Conservation (phyloP, 2,888 invertebrate genomes). For the Phortica magna region DNA sequence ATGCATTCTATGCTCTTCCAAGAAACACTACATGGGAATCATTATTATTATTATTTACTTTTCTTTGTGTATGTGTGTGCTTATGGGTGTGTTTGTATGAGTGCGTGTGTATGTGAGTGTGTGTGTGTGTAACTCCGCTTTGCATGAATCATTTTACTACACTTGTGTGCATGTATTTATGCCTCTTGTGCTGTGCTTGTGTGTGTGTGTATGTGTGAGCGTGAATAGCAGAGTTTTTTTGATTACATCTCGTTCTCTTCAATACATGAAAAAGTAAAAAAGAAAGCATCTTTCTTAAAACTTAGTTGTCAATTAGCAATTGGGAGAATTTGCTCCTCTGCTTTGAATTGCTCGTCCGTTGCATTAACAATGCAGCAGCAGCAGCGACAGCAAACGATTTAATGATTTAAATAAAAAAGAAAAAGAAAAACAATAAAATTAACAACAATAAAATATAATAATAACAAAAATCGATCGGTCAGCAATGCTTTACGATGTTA, state of each 20-base stretch:
- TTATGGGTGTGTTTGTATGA: conserved; percentile 44
- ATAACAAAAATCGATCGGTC: no score
- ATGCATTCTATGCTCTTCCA: no score
- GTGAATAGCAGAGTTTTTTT: conserved; percentile 73
- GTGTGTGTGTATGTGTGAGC: conserved; percentile 37
- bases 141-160: conserved; percentile 4
- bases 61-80: conserved; percentile 7
- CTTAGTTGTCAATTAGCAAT: neutral
- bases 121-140: conserved; percentile 42
- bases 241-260: conserved; percentile 65
- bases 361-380: no score
- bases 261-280: conserved; percentile 14
- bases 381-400: neutral
- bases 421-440: conserved; percentile 28
- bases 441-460: conserved; percentile 17
- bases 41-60: no score
- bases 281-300: conserved; percentile 41
- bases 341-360: no score
- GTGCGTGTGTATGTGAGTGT: conserved; percentile 43
- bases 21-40: no score
- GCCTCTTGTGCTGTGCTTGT: conserved; percentile 23
- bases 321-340: no score
- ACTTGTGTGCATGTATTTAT: conserved; percentile 36
- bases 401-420: neutral
- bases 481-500: no score